Conservation (phyloP, 2,888 invertebrate genomes). For the Lasioglossum oenotherae region DNA sequence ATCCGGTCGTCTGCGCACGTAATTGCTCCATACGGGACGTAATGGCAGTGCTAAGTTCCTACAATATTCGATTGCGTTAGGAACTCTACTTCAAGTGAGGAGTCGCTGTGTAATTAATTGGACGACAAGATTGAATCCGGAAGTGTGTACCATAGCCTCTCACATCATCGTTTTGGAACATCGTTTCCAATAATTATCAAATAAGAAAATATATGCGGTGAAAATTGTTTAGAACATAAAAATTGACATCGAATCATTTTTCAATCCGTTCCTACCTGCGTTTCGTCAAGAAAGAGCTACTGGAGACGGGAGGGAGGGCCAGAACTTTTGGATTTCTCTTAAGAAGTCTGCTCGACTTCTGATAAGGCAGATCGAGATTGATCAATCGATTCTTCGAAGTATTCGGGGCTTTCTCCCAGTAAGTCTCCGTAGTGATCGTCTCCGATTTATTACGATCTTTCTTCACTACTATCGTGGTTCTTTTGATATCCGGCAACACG, state of each 20-base stretch:
- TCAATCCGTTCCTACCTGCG: constrained; percentile 57
- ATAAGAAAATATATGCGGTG: background rate
- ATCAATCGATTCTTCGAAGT: constrained; percentile 65
- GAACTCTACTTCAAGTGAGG: background rate
- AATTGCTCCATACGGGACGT: constrained; percentile 80
- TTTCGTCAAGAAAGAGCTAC: constrained; percentile 38
- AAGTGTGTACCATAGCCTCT: background rate
- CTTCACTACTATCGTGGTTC: constrained; percentile 23
- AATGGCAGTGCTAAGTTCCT: constrained; percentile 77
- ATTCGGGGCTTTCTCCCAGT: constrained; percentile 69
- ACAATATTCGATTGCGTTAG: constrained; percentile 61
- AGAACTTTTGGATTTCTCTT: constrained; percentile 64
- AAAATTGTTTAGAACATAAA: background rate
- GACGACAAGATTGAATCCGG: constrained; percentile 2
- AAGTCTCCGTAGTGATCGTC: constrained; percentile 43
- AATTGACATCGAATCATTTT: background rate
- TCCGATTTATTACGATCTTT: constrained; percentile 26
- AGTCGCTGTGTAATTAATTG: background rate
- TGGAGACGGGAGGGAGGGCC: constrained; percentile 72
- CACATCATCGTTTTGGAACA: too few relatives aligned
- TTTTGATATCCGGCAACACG: constrained; percentile 65
- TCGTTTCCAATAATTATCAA: background rate
- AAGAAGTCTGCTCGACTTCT: constrained; percentile 45
- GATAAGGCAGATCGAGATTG: constrained; percentile 57
- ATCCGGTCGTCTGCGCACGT: constrained; percentile 80